Base-by-base conservation (phyloP, 2,797 vertebrate species). In the Molossus molossus region DNA sequence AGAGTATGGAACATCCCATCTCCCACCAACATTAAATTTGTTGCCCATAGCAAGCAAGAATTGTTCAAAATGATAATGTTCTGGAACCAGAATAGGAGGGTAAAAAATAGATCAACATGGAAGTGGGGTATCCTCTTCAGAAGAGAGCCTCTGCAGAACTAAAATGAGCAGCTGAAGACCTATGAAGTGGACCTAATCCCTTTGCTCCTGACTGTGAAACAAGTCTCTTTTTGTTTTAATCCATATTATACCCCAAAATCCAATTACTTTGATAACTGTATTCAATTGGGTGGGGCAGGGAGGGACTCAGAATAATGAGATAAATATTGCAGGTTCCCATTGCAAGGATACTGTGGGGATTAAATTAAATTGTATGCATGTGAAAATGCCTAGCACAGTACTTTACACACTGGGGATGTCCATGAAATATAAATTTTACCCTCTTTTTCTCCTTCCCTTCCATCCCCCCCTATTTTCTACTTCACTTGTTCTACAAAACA, bases 401-500 rank as follows among this genome's bases (percentile, higher is more conserved):
- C 87, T 62, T 10, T 45, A 88, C 40, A 93, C 89, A 96, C 96
- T 97, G 97, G 0, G 17, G 72, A 69, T 92, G 13, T 17, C 64
- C 58, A 33, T 33, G 29, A 90, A 87, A 87, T 91, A 89, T 12
- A 76, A 11, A 33, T 65, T 75, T 94, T 55, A 21, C 12, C 45
- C n/a, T 81, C 55, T 17, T 29, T 86, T 27, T 27, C 50, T 60
- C 87, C 57, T 70, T 73, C 62, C 18, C 33, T 80, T 75, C n/a
- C 29, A 1, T 23, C 29, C 5, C n/a, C 6, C 45, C 3, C 1
- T 13, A 62, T 20, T 82, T 93, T 50, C 23, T 97, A 97, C 91
- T 97, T 87, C 18, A 8, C 50, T 96, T 87, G 97, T 95, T 90
- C 67, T 64, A 33, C n/a, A 87, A 87, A 40, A 7, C 21, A 85